Evolutionary conservation across 1,140 invertebrate species (phyloP), one percentile per base, ranked within the genome.

Genomic region (Drosophila biarmipes): DNA sequence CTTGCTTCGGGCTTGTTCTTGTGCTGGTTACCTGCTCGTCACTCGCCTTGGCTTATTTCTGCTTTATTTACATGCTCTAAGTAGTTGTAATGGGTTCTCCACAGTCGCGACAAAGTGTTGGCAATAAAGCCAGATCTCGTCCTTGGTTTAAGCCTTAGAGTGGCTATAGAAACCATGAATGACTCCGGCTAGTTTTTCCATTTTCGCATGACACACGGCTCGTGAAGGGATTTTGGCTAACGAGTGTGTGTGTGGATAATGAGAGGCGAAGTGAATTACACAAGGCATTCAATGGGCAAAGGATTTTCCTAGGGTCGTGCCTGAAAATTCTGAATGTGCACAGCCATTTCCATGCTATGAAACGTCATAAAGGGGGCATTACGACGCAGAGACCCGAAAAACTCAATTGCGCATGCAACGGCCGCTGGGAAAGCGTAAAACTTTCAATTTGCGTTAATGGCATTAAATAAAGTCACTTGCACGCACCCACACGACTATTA

Each of bases 361-460:
- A 74, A 74, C 48, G 52, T 74, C 72, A 74, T 74, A 74, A 74
- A 64, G 64, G 62, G 53, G 45, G 68, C 55, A 78, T 78, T 67
- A 53, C 55, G 62, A 66, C 24, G 27, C 43, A 48, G 31, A 45
- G 38, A 52, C 69, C 63, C 72, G 61, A 75, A 67, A 78, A 81
- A 89, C 69, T 89, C 82, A 87, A 87, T 87, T 87, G 84, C 71
- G 78, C 82, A 75, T 87, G 82, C 84, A 87, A 86, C 59, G 82
- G 78, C 63, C 75, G 71, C 62, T 75, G 85, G 61, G 74, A 67
- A 58, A 63, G 78, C 78, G 84, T 79, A 87, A 89, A 82, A 89
- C 78, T 89, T 89, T 89, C 84, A 89, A 89, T 89, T 89, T 89
- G 80, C 68, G 84, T 90, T 89, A 89, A 89, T 89, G 85, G 73